Base-by-base conservation (phyloP, 92 coral and sea anemone species). In the Muricea muricata region DNA sequence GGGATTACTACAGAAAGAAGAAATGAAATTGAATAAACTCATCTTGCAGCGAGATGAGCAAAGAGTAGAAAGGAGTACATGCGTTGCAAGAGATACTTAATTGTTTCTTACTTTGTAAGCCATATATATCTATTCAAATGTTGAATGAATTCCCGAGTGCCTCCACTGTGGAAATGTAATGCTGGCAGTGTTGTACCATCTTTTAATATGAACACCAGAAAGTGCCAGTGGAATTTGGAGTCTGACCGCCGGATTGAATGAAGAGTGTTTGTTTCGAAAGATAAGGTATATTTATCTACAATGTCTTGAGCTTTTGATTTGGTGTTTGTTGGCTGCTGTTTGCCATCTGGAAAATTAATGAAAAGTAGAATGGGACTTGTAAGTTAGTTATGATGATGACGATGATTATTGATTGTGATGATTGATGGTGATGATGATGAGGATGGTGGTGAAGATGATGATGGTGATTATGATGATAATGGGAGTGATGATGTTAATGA, bases 121-220 rank as follows among this genome's bases (percentile, higher is more conserved):
- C 98, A 95, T 37, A 95, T 81, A 81, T 93, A 95, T 90, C 98
- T 88, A 90, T 92, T 94, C 30, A 95, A 63, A 47, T 86, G 85
- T 33, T 94, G 91, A 39, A 95, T 89, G 87, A 95, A 89, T 46
- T 91, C 94, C 65, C 90, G 87, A n/a, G 94, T 95, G 2, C 98
- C 98, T 21, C 98, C 98, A 31, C 93, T 88, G 45, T 95, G 98
- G 78, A 95, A 95, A 69, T 95, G 98, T 8, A 95, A 79, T 7
- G 98, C 98, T 55, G 98, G 98, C 7, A 93, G 95, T 6, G 98
- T 95, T 55, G 92, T 95, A 25, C 92, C 91, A 75, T 95, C 97
- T 65, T 93, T 95, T 41, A 95, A 84, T 35, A 95, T 92, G 81
- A 95, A 95, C 87, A 95, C 98, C 31, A 94, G 87, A 86, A 91